phyloP scores from a whole-genome alignment of 2,797 vertebrate genomes.

The Cyclura pinguis region DNA sequence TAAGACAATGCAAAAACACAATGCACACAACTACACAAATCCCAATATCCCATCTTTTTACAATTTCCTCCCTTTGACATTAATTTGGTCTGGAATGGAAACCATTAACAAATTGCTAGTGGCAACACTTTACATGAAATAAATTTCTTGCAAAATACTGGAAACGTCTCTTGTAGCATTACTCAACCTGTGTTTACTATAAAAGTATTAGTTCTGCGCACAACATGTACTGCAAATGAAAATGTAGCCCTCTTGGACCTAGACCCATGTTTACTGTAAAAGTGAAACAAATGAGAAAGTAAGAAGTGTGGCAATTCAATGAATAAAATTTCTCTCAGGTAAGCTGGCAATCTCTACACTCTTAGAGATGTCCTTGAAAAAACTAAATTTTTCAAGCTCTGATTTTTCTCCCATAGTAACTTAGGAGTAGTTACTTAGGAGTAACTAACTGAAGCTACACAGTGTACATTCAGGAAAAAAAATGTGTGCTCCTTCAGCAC shows the following conservation, averaged over 20 bases:
- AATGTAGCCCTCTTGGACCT: slow-evolving; percentile 63
- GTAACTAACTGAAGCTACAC: not conserved
- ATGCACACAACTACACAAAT: not conserved
- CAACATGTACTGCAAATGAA: slow-evolving; percentile 70
- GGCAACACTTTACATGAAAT: slow-evolving; percentile 75
- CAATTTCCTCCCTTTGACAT: slow-evolving; percentile 64
- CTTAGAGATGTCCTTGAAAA: no score
- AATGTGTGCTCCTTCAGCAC: not conserved
- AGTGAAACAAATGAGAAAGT: slow-evolving; percentile 43
- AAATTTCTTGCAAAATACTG: slow-evolving; percentile 79
- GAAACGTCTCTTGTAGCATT: slow-evolving; percentile 71
- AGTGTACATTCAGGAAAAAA: not conserved
- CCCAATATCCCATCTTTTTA: slow-evolving; percentile 57
- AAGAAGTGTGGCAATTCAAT: slow-evolving; percentile 35
- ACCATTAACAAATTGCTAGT: slow-evolving; percentile 75
- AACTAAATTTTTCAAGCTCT: not conserved
- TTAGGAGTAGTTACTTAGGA: not conserved
- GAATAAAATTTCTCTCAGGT: slow-evolving; percentile 39
- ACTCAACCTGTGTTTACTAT: slow-evolving; percentile 73
- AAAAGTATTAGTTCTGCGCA: slow-evolving; percentile 65
- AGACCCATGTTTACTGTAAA: slow-evolving; percentile 62
- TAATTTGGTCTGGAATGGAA: slow-evolving; percentile 72
- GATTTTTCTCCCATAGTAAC: not conserved
- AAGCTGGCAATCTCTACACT: no score
- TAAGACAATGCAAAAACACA: slow-evolving; percentile 51